phyloP scores from a whole-genome alignment of 2,888 invertebrate species.

The Anoncus sp. region DNA sequence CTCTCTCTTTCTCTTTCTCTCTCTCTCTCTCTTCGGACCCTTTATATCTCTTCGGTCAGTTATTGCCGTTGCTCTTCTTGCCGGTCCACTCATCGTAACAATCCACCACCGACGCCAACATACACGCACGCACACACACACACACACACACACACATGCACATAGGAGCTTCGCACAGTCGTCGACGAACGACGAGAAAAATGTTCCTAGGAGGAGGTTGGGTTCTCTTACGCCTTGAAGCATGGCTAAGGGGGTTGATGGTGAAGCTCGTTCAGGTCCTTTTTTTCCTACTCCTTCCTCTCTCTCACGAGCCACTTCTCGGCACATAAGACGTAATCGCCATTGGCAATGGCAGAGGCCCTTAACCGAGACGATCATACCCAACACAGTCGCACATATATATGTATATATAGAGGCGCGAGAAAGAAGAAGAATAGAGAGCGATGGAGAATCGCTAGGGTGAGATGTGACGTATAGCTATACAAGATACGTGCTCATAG shows the following conservation, averaged over 20 bases:
- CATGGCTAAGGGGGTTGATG: conserved; percentile 30
- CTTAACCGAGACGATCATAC: conserved; percentile 65
- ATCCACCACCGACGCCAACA: conserved; percentile 9
- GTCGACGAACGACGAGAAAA: conserved; percentile 38
- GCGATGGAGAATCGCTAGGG: conserved; percentile 33
- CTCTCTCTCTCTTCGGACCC: conserved; percentile 21
- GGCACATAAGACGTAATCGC: conserved; percentile 63
- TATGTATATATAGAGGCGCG: conserved; percentile 2
- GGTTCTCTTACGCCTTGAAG: conserved; percentile 25
- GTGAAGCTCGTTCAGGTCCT: conserved; percentile 50
- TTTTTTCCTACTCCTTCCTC: conserved; percentile 10
- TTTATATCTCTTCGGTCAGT: conserved; percentile 64
- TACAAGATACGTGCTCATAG: conserved; percentile 25
- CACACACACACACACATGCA: neutral
- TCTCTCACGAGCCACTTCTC: conserved; percentile 55
- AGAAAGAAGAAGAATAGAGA: conserved; percentile 38
- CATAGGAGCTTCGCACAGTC: conserved; percentile 5
- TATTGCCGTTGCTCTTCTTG: conserved; percentile 64
- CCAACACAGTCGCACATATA: conserved; percentile 16
- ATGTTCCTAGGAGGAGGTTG: conserved; percentile 48
- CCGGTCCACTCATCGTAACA: conserved; percentile 27
- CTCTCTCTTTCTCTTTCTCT: neutral
- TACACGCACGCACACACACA: neutral
- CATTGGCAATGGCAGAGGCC: conserved; percentile 63
- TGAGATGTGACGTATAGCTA: conserved; percentile 40